These are phyloP conservation scores for Siniperca scherzeri DNA, from an alignment of 2,797 vertebrate species.

Conservation along the genomic window DNA sequence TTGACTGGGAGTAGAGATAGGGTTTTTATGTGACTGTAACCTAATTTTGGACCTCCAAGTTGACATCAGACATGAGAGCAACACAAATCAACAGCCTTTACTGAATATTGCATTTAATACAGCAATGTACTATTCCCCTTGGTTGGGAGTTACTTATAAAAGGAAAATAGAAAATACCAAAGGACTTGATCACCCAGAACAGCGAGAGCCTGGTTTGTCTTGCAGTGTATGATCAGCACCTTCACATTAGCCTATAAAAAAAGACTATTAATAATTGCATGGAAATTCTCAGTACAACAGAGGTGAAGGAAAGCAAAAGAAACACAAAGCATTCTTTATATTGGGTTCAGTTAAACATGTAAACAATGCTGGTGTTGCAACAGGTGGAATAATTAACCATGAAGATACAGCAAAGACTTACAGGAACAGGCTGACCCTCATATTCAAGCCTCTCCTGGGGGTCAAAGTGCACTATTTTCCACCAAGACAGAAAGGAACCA, in stretches of 20 bases:
- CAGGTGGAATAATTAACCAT: slow-evolving; percentile 23
- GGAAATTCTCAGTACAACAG: not conserved
- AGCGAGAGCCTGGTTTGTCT: slow-evolving; percentile 91
- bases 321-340: not conserved
- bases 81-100: not conserved
- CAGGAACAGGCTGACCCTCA: slow-evolving; percentile 90
- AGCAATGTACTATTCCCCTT: not conserved
- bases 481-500: slow-evolving; percentile 86
- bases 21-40: not conserved
- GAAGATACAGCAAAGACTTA: slow-evolving; percentile 75
- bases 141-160: slow-evolving; percentile 10
- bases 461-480: slow-evolving; percentile 88
- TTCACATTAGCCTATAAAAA: slow-evolving; percentile 87
- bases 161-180: slow-evolving; percentile 80
- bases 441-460: slow-evolving; percentile 92
- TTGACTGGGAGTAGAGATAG: not conserved
- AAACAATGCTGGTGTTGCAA: not conserved
- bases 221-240: slow-evolving; percentile 89
- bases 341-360: not conserved
- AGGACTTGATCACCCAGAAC: slow-evolving; percentile 85
- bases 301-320: not conserved
- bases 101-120: not conserved
- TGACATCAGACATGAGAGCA: not conserved
- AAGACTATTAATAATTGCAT: not conserved
- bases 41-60: not conserved